Evolutionary conservation across 2,113 vertebrate genomes (phyloP).

Genomic region (Tragelaphus imberbis): DNA sequence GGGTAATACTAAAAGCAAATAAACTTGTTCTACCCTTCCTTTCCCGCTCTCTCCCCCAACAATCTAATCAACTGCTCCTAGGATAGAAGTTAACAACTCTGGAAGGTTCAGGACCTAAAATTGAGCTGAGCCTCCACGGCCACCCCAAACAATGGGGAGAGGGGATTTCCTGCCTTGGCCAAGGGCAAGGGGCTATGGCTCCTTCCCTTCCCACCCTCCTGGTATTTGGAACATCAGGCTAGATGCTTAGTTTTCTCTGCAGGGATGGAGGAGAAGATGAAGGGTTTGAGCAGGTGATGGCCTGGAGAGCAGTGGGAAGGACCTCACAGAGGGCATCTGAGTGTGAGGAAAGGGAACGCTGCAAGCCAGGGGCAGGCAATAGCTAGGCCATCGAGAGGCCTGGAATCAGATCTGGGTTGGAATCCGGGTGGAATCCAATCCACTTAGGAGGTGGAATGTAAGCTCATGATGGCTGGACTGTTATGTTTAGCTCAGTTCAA

Average conservation of each 20-base stretch:
- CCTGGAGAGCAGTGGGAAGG: background rate
- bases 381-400: background rate
- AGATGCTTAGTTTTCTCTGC: background rate
- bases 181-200: background rate
- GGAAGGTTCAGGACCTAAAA: background rate
- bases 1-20: constrained; percentile 35
- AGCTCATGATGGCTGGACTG: background rate
- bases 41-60: background rate
- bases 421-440: background rate
- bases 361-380: background rate
- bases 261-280: background rate
- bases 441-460: background rate
- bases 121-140: background rate
- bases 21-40: background rate
- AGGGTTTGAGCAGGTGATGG: background rate
- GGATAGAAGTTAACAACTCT: background rate
- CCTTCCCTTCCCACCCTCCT: background rate
- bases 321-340: background rate
- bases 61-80: background rate
- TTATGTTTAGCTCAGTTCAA: background rate
- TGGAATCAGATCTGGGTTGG: background rate
- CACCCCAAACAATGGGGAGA: background rate
- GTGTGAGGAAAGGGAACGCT: background rate
- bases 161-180: background rate
- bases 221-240: background rate